A percentile compares a stretch with the other conserved stretches of the same genome.
phyloP scores from a whole-genome alignment of 2,113 vertebrate species.

The Theropithecus gelada region DNA sequence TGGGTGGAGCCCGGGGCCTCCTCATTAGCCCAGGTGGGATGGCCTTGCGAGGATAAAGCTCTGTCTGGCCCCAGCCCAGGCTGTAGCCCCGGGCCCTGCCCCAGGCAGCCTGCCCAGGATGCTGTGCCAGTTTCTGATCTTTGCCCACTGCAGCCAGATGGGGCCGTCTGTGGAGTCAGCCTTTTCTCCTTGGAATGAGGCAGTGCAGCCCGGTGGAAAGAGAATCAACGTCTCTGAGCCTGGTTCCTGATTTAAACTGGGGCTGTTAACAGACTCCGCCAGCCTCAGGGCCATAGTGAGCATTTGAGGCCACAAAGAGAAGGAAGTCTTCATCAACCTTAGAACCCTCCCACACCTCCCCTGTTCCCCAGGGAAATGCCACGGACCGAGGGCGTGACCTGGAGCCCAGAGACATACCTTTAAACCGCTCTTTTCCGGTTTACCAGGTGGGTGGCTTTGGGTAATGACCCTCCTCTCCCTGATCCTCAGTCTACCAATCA shows the following conservation, averaged over 20 bases:
- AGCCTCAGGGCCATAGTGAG: background rate
- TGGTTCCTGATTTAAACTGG: background rate
- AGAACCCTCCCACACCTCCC: background rate
- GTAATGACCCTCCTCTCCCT: background rate
- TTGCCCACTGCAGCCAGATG: background rate
- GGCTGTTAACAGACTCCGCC: background rate
- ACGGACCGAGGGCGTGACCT: background rate
- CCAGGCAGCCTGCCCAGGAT: background rate
- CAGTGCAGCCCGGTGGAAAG: background rate
- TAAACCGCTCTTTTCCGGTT: background rate
- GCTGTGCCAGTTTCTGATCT: conserved; percentile 4
- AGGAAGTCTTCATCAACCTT: accelerated
- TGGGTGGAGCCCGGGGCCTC: background rate
- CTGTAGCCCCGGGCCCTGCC: background rate
- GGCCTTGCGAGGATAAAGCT: background rate
- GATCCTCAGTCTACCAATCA: background rate
- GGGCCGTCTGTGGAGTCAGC: background rate
- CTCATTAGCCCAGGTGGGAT: background rate
- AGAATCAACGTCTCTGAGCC: background rate
- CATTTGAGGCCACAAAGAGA: background rate
- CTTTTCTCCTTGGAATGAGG: background rate
- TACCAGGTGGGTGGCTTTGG: background rate
- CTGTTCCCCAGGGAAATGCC: background rate
- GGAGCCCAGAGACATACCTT: background rate
- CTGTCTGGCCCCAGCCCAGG: background rate